Base-by-base conservation (phyloP, 2,888 invertebrate species). In the Drosophila seclusa region DNA sequence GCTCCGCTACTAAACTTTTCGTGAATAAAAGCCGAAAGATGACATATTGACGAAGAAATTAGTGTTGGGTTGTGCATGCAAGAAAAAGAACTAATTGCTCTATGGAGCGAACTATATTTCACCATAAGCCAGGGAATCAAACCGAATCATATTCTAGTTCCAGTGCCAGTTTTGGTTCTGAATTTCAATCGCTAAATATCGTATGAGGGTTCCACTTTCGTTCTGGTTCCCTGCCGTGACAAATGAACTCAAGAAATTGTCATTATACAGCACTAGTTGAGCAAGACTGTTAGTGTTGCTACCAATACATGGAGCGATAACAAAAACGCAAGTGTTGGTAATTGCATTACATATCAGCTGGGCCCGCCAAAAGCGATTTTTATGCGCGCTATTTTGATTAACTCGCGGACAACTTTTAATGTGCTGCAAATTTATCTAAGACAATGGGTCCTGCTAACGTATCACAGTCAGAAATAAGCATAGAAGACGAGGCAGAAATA, bases 401-500 rank as follows among this genome's bases (percentile, higher is more conserved):
- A 52, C n/a, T 31, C 6, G 52, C 55, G 5, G 32, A 64, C 31
- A 50, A 52, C 2, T 5, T 16, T n/a, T 2, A 11, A 13, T 48
- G 31, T 36, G 27, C 4, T 31, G 45, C 21, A n/a, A 36, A n/a
- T 53, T 5, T 49, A 64, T 34, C 18, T 50, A 10, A 36, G 21
- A 27, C 6, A 49, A 87, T 87, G 87, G 65, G 73, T 54, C 82
- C 90, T 0, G 52, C 68, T 7, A 80, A 81, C 21, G 63, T 49
- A 40, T 73, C 81, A 1, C 65, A 81, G 31, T 6, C 62, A 5
- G 82, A 88, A 7, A 55, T 75, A 27, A 83, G 88, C 24, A 73
- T 89, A 7, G 90, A 90, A 4, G 91, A 90, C 31, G 92, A 91
- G 49, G 87, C 81, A 3, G 92, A 91, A 70, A 71, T 90, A 34